Base-by-base conservation (phyloP, 2,888 invertebrate species). In the Nineta flava region DNA sequence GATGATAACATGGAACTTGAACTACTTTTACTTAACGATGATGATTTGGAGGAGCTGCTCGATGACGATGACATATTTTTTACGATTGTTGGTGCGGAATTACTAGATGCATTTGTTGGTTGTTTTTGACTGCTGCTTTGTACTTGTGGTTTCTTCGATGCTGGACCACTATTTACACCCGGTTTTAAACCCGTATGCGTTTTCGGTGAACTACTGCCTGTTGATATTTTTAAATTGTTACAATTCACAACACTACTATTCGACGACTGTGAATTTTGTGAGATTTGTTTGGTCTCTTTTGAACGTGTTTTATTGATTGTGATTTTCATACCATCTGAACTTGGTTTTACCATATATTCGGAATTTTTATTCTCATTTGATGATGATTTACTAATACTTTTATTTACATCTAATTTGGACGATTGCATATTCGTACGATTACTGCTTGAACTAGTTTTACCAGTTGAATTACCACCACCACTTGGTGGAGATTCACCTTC, bases 261-360 rank as follows among this genome's bases (percentile, higher is more conserved):
- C 52, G 57, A 41, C 19, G 43, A 52, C 51, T 53, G 51, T 49
- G 69, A 68, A 38, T 65, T 65, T 16, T 77, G 77, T 0, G 76
- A 76, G 51, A 7, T 26, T 38, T 2, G 12, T 15, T 38, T 38
- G 4, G 38, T 15, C 12, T 85, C 84, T 61, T 85, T 83, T 17
- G 79, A 77, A 59, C 83, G 74, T 1, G 91, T 88, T 69, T 92
- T 92, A 60, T 91, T 92, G 21, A 92, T 90, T 2, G 90, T 93
- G 49, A 93, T 77, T 65, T 92, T 93, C 70, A 93, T 87, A 3
- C 90, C 90, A 57, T 90, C 90, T 13, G 81, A 81, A 61, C 88
- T 87, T 15, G 85, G 84, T 61, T 91, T 92, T 1, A 92, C 87
- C 81, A 87, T 87, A 59, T 91, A 91, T 60, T 88, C 88, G 26